These are phyloP conservation scores for Leptinotarsa rubiginosa DNA, from an alignment of 2,888 invertebrate genomes.

Conservation along the genomic window DNA sequence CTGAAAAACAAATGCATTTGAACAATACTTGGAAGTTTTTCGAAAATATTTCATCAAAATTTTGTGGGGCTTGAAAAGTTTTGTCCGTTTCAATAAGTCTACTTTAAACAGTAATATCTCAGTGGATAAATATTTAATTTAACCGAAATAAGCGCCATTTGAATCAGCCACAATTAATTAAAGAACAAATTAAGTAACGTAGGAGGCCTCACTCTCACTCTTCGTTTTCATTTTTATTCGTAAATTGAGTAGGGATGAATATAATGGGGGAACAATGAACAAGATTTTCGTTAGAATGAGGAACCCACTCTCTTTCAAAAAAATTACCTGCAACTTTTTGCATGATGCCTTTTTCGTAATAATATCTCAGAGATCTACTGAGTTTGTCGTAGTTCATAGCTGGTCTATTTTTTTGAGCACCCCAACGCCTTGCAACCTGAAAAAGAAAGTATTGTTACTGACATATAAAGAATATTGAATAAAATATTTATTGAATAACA, in stretches of 20 bases:
- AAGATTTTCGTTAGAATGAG: neutral
- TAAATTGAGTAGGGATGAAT: too few relatives aligned
- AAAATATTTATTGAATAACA: neutral
- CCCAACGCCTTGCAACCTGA: slow-evolving; percentile 94
- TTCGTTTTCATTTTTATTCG: too few relatives aligned
- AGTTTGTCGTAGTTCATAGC: slow-evolving; percentile 98
- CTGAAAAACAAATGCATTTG: slow-evolving; percentile 64
- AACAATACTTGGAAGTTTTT: too few relatives aligned
- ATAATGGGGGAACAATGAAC: neutral
- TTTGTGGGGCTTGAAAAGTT: too few relatives aligned
- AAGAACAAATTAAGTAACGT: too few relatives aligned
- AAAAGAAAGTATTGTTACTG: slow-evolving; percentile 36
- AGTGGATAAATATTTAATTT: too few relatives aligned
- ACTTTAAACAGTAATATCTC: too few relatives aligned
- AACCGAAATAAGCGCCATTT: too few relatives aligned
- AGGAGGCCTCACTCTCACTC: too few relatives aligned
- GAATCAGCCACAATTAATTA: too few relatives aligned
- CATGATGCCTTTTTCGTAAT: slow-evolving; percentile 99
- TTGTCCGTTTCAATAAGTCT: too few relatives aligned
- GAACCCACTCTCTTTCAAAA: neutral
- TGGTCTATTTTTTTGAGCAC: slow-evolving; percentile 94
- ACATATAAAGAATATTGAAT: neutral
- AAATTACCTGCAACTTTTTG: slow-evolving; percentile 89
- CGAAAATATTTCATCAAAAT: too few relatives aligned
- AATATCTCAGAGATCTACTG: slow-evolving; percentile 92